Percentiles rank a stretch among this genome's conserved stretches.
phyloP scores from a whole-genome alignment of 2,113 vertebrate genomes.

The Cygnus buccinator region DNA sequence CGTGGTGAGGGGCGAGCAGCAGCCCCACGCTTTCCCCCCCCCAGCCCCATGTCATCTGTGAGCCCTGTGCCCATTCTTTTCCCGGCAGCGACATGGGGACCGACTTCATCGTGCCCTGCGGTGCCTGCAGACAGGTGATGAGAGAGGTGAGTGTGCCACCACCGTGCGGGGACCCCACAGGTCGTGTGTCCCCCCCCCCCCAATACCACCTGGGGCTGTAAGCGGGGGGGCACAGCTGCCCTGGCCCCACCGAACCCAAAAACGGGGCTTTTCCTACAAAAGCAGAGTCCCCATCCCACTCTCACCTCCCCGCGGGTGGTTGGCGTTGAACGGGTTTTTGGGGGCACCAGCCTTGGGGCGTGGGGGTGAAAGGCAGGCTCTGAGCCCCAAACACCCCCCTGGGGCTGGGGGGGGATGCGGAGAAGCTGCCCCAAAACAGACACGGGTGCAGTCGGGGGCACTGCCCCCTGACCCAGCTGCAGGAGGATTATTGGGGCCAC shows the following conservation, averaged over 20 bases:
- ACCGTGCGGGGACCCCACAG: accelerated
- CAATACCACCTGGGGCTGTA: too few species aligned
- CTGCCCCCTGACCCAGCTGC: too few species aligned
- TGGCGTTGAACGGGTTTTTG: too few species aligned
- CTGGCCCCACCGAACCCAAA: neutral
- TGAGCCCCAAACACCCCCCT: neutral
- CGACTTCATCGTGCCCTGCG: slow-evolving; percentile 87
- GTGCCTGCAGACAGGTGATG: slow-evolving; percentile 94
- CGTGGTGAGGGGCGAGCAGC: too few species aligned
- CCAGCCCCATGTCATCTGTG: neutral
- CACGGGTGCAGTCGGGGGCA: too few species aligned
- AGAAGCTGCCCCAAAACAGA: neutral
- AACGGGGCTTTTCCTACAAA: neutral
- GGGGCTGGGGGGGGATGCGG: neutral
- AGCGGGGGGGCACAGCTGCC: too few species aligned
- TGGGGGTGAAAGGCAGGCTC: neutral
- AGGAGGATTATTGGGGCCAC: too few species aligned
- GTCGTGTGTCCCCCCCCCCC: too few species aligned
- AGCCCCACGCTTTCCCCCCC: too few species aligned
- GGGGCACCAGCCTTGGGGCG: too few species aligned
- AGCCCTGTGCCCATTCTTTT: slow-evolving; percentile 37
- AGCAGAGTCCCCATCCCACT: accelerated
- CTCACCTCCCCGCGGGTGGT: too few species aligned
- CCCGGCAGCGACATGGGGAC: slow-evolving; percentile 83
- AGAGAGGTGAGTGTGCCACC: slow-evolving; percentile 83